These are phyloP conservation scores for Prunella fulvescens DNA, from an alignment of 2,113 vertebrate species.

Conservation along the genomic window DNA sequence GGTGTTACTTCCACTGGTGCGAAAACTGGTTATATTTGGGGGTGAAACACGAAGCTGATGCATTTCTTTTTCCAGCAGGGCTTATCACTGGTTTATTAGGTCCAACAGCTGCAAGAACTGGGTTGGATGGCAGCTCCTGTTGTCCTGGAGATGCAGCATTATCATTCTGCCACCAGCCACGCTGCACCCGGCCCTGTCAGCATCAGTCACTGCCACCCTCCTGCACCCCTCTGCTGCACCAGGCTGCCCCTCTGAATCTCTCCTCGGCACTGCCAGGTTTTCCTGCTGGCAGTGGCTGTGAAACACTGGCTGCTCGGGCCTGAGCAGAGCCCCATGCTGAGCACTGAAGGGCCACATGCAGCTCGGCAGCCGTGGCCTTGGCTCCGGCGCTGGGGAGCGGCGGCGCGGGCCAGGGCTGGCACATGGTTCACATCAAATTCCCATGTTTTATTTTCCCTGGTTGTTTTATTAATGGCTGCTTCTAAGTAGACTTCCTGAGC, in stretches of 20 bases:
- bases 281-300: not conserved
- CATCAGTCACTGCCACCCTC: not conserved
- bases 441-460: not conserved
- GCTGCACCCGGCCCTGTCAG: fast-evolving
- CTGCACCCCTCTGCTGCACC: fast-evolving
- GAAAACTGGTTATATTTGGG: not conserved
- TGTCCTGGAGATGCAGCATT: not conserved
- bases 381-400: fast-evolving
- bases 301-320: not conserved
- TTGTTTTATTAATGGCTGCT: conserved; percentile 32
- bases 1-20: not conserved
- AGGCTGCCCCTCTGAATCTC: not conserved
- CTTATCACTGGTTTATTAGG: not conserved
- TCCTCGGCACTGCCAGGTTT: not conserved
- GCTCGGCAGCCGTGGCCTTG: not conserved
- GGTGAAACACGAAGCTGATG: not conserved
- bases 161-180: fast-evolving
- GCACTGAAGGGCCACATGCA: not conserved
- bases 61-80: fast-evolving
- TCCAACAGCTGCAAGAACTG: not conserved
- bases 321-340: not conserved
- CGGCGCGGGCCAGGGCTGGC: fast-evolving
- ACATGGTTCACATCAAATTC: not conserved
- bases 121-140: not conserved
- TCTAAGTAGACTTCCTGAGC: not conserved